Evolutionary conservation across 2,888 invertebrate genomes (phyloP).

Genomic region (Gymnocheta viridis): DNA sequence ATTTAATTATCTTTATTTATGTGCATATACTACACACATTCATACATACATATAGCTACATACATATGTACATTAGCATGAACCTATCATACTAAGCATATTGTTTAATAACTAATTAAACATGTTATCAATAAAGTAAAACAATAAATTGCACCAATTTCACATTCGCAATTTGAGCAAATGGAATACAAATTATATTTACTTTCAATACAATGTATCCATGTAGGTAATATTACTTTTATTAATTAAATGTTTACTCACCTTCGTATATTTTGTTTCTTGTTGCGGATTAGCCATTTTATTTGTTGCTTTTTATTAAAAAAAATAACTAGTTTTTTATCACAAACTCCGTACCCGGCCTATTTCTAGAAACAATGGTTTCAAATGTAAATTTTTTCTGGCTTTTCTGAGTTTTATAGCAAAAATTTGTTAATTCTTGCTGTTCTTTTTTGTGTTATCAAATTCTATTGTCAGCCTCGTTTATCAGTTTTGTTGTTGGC

Average conservation of each 20-base stretch:
- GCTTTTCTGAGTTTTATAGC: slow-evolving; percentile 44
- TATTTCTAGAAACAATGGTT: not conserved
- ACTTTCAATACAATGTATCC: no score
- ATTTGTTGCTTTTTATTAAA: not conserved
- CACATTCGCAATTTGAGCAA: no score
- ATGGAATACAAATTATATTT: no score
- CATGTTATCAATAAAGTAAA: no score
- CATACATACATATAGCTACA: not conserved
- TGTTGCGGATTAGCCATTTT: slow-evolving; percentile 69
- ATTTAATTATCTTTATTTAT: not conserved
- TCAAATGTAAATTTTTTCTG: slow-evolving; percentile 54
- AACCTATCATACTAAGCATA: no score
- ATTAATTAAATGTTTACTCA: slow-evolving; percentile 31
- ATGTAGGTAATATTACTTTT: no score
- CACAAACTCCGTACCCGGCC: slow-evolving; percentile 9
- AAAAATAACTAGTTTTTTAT: not conserved
- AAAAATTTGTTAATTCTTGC: slow-evolving; percentile 8
- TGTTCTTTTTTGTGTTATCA: not conserved
- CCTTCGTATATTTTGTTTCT: slow-evolving; percentile 67
- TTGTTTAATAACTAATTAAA: no score
- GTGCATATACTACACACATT: not conserved
- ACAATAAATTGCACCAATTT: no score
- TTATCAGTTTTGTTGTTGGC: no score
- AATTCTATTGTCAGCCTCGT: no score
- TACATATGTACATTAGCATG: no score